Conservation (phyloP, 2,888 invertebrate genomes). For the Rhagophthalmus giganteus region DNA sequence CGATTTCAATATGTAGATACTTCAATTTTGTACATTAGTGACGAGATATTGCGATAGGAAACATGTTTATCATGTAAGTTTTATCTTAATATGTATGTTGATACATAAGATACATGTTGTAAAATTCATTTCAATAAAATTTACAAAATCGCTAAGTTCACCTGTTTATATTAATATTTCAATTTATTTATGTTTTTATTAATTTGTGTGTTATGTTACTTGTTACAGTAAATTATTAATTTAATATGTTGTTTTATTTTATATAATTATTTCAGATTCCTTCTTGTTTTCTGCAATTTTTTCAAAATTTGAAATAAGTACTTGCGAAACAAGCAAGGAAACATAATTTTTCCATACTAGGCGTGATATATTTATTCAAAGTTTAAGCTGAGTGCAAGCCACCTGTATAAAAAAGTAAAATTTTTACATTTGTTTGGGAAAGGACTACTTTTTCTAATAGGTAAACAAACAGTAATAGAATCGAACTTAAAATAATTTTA, state of each 20-base stretch:
- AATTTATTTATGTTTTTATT: background rate
- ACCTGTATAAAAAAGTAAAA: no score
- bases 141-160: background rate
- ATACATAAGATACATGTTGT: background rate
- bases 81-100: slow-evolving; percentile 12
- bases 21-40: slow-evolving; percentile 21
- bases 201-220: slow-evolving; percentile 3
- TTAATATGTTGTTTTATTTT: slow-evolving; percentile 2
- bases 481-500: no score
- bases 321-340: no score
- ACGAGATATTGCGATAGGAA: slow-evolving; percentile 18
- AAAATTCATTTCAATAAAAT: background rate
- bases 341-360: no score
- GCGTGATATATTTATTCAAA: no score
- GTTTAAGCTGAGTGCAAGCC: no score
- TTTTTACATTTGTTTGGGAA: no score
- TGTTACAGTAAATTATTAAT: slow-evolving; percentile 1
- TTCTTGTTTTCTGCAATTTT: no score
- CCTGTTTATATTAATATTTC: background rate
- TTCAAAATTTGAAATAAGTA: background rate
- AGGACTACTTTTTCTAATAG: no score
- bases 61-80: slow-evolving; percentile 18
- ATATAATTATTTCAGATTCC: no score
- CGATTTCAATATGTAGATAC: slow-evolving; percentile 19
- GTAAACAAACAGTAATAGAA: no score